Evolutionary conservation across 1,140 invertebrate genomes (phyloP), one percentile per base, ranked within the genome.

Genomic region (Nilaparvata lugens): DNA sequence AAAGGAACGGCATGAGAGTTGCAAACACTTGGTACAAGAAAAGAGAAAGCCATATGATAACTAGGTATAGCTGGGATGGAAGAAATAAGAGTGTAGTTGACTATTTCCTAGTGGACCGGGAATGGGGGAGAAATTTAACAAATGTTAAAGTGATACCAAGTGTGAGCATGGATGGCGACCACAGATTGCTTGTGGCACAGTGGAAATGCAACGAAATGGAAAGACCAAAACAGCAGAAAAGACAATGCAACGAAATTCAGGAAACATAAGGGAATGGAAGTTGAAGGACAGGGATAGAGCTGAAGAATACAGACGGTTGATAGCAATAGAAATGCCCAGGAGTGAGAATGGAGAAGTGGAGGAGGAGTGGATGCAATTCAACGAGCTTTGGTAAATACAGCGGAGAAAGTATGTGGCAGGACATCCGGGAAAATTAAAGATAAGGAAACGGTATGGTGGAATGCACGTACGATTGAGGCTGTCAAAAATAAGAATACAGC

Each of bases 21-120:
- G 19, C 43, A 45, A 45, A 45, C 43, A 45, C n/a, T 45, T 45
- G n/a, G 43, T 45, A 16, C 19, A 45, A 45, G n/a, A 45, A 45
- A 45, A 45, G n/a, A 45, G 43, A 28, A 9, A 45, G 43, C 19
- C 19, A 19, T 45, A 45, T 5, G 19, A 13, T 45, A 45, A 45
- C 43, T 45, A 45, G 43, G 43, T 45, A 45, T n/a, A 45, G 43
- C n/a, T 45, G 43, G 43, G 43, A 45, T 45, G 43, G 43, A 13
- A 45, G 19, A 19, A 45, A 16, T 45, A 45, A 45, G 19, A 45
- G 19, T 45, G 43, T 45, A 45, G 43, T 45, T 5, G 43, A 45
- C n/a, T 45, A 45, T 45, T n/a, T 45, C 19, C n/a, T 45, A 19
- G 43, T 19, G 19, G 13, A 45, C 13, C n/a, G 43, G 19, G 13